These are phyloP conservation scores for Microctonus aethiopoides DNA, from an alignment of 2,888 invertebrate species.

Conservation along the genomic window DNA sequence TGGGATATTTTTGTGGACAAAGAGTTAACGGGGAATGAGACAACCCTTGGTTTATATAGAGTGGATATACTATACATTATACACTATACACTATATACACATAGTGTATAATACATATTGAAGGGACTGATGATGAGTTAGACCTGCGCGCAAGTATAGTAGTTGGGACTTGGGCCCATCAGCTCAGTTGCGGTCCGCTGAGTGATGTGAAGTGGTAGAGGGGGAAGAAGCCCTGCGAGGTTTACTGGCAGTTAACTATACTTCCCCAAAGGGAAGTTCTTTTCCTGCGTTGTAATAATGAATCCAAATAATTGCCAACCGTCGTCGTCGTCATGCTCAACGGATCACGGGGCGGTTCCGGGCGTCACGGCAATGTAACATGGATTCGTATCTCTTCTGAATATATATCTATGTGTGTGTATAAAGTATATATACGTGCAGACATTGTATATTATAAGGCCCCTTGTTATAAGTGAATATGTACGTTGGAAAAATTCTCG, in stretches of 20 bases:
- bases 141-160: too few species aligned
- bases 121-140: too few species aligned
- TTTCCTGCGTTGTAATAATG: constrained; percentile 53
- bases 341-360: constrained; percentile 40
- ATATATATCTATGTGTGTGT: too few species aligned
- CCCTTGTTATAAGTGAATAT: not conserved
- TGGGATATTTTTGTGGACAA: constrained; percentile 8
- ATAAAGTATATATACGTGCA: constrained; percentile 6
- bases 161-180: too few species aligned
- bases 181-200: not conserved
- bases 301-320: constrained; percentile 56
- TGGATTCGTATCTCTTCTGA: constrained; percentile 30
- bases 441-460: not conserved
- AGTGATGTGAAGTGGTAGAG: not conserved
- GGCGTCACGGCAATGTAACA: constrained; percentile 41
- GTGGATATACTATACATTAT: too few species aligned
- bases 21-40: constrained; percentile 16
- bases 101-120: too few species aligned
- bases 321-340: constrained; percentile 53
- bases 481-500: not conserved
- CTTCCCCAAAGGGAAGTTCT: constrained; percentile 11
- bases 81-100: too few species aligned
- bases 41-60: not conserved
- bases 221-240: not conserved
- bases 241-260: not conserved